Base-by-base conservation (phyloP, 2,888 invertebrate species). In the Philereme vetulata region DNA sequence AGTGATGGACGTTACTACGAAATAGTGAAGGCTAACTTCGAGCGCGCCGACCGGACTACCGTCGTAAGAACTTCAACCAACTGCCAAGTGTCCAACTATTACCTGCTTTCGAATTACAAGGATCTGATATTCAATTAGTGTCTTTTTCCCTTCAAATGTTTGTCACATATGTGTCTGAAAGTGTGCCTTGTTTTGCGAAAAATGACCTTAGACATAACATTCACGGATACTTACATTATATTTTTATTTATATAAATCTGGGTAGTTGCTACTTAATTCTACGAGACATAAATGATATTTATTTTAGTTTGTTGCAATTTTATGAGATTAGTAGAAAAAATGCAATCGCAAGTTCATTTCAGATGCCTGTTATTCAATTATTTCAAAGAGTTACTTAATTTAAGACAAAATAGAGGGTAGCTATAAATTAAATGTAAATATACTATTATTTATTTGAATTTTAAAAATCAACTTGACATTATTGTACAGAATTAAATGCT, bases 1-100 rank as follows among this genome's bases (percentile, higher is more conserved):
- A 97, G 98, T 80, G 99, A 99, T 85, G 99, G 99, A 0, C 96
- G 99, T 62, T 99, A 99, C 89, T 99, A 99, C 84, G 99, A 99
- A 90, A 96, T 99, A 71, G 99, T 99, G 40, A 98, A 99, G 86
- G 99, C 99, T 0, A 99, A 99, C 91, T 99, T 99, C 86, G 99
- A 99, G 89, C 94, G 99, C 75, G 99, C 99, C 0, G 99, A 99
- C 88, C 94, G 99, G 70, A 95, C 95, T 72, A 99, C 99, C 0
- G 99, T 99, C 7, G 99, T 99, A 0, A 93, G 99, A 59, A 98
- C 99, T 3, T 97, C 98, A 4, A 99, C 98, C 65, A 99, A 98
- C 90, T 99, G 98, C 85, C 94, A 96, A 65, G 98, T 99, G 7
- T 98, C 98, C 47, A 96, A 98, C 76, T 98, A 98, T 81, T 97